Evolutionary conservation across 2,113 vertebrate species (phyloP).

Genomic region (Sinocyclocheilus maitianheensis): DNA sequence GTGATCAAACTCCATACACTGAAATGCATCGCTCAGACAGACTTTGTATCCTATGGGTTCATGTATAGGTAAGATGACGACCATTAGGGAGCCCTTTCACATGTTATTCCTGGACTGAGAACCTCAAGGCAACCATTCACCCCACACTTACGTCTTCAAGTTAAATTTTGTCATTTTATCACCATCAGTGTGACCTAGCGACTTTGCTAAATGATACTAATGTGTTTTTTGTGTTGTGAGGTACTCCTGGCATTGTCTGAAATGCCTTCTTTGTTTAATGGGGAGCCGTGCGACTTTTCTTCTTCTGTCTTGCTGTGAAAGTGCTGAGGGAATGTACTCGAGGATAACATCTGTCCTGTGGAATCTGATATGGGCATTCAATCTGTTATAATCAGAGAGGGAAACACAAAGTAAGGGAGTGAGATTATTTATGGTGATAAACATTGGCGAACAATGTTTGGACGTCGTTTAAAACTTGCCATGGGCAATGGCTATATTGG

Average conservation of each 20-base stretch:
- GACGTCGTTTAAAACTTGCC: background rate
- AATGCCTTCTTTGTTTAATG: background rate
- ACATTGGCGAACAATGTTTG: background rate
- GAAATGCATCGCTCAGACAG: slow-evolving; percentile 16
- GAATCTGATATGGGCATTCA: background rate
- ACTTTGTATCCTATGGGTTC: background rate
- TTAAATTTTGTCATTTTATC: background rate
- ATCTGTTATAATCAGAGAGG: slow-evolving; percentile 13
- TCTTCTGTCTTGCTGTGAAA: slow-evolving; percentile 21
- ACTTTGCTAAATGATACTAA: background rate
- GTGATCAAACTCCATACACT: background rate
- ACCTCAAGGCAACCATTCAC: slow-evolving; percentile 8
- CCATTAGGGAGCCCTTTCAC: background rate
- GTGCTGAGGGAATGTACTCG: slow-evolving; percentile 35
- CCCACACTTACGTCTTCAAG: background rate
- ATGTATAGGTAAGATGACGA: background rate
- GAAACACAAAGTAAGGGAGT: slow-evolving; percentile 3
- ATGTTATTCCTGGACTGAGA: background rate
- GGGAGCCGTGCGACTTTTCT: background rate
- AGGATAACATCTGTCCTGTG: slow-evolving; percentile 23
- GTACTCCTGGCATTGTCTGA: background rate
- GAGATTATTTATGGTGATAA: background rate
- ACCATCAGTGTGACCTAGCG: background rate
- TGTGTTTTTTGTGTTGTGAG: slow-evolving; percentile 8
- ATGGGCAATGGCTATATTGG: background rate